Evolutionary conservation across 2,888 invertebrate genomes (phyloP).

Genomic region (Yponomeuta evonymella): DNA sequence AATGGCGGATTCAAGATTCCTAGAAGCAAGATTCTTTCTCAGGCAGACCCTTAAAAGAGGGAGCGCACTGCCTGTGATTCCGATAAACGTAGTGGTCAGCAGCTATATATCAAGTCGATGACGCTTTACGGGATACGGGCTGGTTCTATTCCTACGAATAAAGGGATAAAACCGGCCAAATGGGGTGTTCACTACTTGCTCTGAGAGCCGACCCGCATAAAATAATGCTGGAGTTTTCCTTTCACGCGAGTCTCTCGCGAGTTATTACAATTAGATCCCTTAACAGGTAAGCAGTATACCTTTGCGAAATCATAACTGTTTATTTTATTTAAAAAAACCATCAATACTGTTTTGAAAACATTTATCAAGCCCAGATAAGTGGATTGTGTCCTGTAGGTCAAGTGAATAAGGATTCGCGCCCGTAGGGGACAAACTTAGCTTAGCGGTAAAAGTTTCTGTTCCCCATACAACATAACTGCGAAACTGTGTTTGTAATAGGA

Average conservation of each 20-base stretch:
- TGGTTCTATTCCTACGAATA: conserved; percentile 40
- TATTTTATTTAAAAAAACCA: too few species aligned
- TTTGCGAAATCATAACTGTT: conserved; percentile 74
- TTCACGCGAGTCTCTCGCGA: neutral
- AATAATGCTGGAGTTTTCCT: neutral
- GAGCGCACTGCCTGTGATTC: conserved; percentile 52
- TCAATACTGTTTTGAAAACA: too few species aligned
- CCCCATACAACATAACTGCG: too few species aligned
- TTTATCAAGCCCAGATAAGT: too few species aligned
- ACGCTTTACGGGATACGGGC: conserved; percentile 45
- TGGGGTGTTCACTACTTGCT: conserved; percentile 31
- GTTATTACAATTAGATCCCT: neutral
- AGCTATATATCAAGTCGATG: conserved; percentile 58
- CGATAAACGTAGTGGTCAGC: conserved; percentile 66
- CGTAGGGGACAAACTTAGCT: too few species aligned
- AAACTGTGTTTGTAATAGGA: too few species aligned
- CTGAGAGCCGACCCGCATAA: conserved; percentile 18
- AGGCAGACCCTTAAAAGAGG: conserved; percentile 22
- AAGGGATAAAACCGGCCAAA: conserved; percentile 49
- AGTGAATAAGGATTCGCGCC: too few species aligned
- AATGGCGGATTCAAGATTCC: neutral
- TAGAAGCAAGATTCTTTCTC: neutral
- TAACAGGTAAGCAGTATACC: neutral
- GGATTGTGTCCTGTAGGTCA: too few species aligned
- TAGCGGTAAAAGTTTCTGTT: too few species aligned